phyloP scores from a whole-genome alignment of 2,888 invertebrate genomes.

The Cantharis rustica region DNA sequence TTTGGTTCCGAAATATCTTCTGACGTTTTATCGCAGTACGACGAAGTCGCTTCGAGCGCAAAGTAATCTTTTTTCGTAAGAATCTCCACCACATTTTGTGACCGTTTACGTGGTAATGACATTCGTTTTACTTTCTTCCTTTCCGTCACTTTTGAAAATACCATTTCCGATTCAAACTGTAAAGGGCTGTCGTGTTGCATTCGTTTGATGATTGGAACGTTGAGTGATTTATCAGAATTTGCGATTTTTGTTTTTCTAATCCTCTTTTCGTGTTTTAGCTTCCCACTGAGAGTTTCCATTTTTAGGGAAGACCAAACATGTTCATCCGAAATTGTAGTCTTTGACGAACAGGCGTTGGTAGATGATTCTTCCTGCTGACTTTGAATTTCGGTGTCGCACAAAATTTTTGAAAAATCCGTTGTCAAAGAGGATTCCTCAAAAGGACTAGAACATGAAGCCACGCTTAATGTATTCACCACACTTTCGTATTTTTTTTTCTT shows the following conservation, averaged over 20 bases:
- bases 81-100: background rate
- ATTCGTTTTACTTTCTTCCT: background rate
- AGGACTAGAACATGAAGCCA: background rate
- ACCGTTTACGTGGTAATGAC: background rate
- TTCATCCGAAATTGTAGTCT: background rate
- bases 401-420: background rate
- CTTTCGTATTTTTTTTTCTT: background rate
- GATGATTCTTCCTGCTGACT: background rate
- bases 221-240: background rate
- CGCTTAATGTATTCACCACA: background rate
- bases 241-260: background rate
- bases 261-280: background rate
- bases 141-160: background rate
- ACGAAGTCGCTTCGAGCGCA: background rate
- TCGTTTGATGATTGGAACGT: background rate
- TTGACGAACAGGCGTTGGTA: background rate
- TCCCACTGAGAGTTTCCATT: background rate
- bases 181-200: background rate
- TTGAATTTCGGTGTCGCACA: background rate
- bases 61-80: background rate
- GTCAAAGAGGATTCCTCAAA: background rate
- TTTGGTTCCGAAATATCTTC: background rate
- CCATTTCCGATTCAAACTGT: background rate
- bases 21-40: background rate
- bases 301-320: background rate